Evolutionary conservation across 1,140 invertebrate species (phyloP).

Genomic region (Sitobion miscanthi): DNA sequence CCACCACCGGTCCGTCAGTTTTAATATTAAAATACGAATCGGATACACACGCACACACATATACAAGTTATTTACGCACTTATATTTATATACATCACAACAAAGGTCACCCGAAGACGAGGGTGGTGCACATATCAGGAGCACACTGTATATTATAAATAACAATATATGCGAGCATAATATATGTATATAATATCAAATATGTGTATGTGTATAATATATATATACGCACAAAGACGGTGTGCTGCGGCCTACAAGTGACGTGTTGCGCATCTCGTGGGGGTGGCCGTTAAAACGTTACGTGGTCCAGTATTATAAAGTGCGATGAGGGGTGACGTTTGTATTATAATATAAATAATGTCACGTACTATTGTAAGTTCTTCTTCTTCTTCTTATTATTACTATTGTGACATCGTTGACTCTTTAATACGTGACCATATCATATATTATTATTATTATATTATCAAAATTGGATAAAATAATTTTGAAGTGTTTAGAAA

Average conservation of each 20-base stretch:
- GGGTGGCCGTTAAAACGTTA: not conserved
- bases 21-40: conserved; percentile 18
- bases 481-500: not conserved
- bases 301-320: not conserved
- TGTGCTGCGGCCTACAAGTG: not conserved
- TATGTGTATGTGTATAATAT: too few species aligned
- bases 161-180: not conserved
- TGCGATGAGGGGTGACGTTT: not conserved
- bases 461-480: not conserved
- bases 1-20: not conserved
- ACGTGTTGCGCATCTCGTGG: conserved; percentile 23
- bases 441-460: not conserved
- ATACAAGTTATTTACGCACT: not conserved
- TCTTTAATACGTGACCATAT: not conserved
- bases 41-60: not conserved
- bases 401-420: not conserved
- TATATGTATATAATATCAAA: not conserved
- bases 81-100: not conserved
- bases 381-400: not conserved
- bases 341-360: not conserved
- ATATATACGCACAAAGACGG: not conserved
- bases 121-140: not conserved
- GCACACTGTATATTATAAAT: not conserved
- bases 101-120: not conserved
- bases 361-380: not conserved